Percentiles rank a stretch among this genome's conserved stretches.
phyloP scores from a whole-genome alignment of 1,140 invertebrate species.

The Procambarus clarkii region DNA sequence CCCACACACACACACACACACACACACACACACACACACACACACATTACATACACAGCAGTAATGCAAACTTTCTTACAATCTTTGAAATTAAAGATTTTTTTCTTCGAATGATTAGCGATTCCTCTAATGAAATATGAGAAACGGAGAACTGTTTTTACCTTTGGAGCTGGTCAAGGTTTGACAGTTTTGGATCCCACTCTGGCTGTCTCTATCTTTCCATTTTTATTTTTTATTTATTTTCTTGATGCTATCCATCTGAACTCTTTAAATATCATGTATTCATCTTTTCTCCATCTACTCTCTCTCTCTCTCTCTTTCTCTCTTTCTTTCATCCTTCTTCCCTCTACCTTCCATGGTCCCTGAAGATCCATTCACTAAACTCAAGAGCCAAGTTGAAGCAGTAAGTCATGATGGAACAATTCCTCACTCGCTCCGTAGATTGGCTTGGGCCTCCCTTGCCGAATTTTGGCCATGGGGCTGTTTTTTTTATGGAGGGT shows the following conservation, averaged over 20 bases:
- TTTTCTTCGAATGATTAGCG: no score
- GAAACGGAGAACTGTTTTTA: no score
- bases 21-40: background rate
- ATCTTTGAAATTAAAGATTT: no score
- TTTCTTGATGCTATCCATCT: no score
- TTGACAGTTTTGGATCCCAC: background rate
- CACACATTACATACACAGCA: no score
- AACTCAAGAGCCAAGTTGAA: constrained; percentile 62
- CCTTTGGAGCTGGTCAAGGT: no score
- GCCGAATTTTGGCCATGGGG: background rate
- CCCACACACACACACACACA: background rate
- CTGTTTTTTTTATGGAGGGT: background rate
- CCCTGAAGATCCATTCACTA: constrained; percentile 60
- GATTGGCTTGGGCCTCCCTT: constrained; percentile 41
- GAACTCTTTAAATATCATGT: no score
- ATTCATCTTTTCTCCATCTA: background rate
- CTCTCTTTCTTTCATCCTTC: background rate
- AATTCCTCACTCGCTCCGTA: constrained; percentile 50
- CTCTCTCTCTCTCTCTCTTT: background rate
- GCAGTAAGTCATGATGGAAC: constrained; percentile 58
- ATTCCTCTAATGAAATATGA: no score
- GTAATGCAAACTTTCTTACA: no score
- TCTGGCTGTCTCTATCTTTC: no score
- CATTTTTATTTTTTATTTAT: no score
- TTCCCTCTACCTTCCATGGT: background rate